A percentile compares a stretch with the other conserved stretches of the same genome.
phyloP scores from a whole-genome alignment of 2,797 vertebrate species.

The Cossypha heuglini region DNA sequence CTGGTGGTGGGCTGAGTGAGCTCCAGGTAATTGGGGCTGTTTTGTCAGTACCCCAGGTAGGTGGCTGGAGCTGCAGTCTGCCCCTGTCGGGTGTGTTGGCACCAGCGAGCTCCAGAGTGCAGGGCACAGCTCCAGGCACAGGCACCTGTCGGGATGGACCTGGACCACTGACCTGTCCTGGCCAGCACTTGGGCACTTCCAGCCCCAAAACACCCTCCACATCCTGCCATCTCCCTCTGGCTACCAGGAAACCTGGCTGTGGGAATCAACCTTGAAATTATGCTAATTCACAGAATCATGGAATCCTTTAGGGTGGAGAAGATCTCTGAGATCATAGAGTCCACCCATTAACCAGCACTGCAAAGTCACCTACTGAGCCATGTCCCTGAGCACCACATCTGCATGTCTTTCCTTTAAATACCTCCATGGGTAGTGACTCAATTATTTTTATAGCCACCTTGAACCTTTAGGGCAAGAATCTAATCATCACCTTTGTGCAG shows the following conservation, averaged over 20 bases:
- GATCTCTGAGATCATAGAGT: background rate
- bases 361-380: background rate
- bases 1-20: background rate
- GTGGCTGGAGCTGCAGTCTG: background rate
- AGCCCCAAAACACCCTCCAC: rapidly evolving
- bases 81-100: rapidly evolving
- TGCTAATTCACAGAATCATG: background rate
- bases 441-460: background rate
- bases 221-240: background rate
- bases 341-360: background rate
- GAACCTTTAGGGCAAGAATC: background rate
- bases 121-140: background rate
- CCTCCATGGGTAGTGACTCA: background rate
- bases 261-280: background rate
- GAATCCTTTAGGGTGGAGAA: background rate
- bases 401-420: background rate
- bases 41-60: background rate
- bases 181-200: background rate
- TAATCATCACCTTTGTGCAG: background rate
- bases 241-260: background rate
- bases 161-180: rapidly evolving
- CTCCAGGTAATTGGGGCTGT: background rate
- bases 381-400: background rate
- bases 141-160: rapidly evolving
- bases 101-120: background rate